Evolutionary conservation across 1,140 invertebrate genomes (phyloP).

Genomic region (Caenorhabditis latens): DNA sequence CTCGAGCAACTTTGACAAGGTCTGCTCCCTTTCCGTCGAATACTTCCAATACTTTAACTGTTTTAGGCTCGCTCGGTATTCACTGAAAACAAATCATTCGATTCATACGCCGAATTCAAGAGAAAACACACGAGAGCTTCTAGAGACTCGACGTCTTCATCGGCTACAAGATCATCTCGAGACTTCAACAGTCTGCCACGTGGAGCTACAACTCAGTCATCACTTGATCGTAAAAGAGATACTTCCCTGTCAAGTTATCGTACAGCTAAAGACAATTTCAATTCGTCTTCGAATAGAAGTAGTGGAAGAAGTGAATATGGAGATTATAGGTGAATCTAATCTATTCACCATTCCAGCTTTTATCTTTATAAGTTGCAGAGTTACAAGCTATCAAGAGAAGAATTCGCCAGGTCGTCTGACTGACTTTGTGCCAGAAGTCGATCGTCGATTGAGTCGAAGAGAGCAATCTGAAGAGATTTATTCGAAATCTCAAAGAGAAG

Average conservation of each 20-base stretch:
- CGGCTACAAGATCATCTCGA: constrained; percentile 9
- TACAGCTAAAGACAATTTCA: constrained; percentile 48
- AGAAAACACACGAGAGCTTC: constrained; percentile 47
- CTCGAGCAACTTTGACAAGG: constrained; percentile 49
- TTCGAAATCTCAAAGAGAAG: constrained; percentile 41
- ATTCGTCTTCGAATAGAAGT: constrained; percentile 45
- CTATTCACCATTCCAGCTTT: background rate
- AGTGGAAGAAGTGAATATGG: constrained; percentile 53
- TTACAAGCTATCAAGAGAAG: constrained; percentile 65
- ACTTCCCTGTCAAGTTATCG: constrained; percentile 41
- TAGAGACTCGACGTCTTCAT: background rate
- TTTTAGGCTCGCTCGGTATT: constrained; percentile 59
- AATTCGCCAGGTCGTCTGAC: constrained; percentile 65
- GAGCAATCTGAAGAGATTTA: constrained; percentile 41
- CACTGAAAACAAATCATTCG: constrained; percentile 58
- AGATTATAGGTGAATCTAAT: constrained; percentile 10
- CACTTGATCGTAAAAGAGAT: constrained; percentile 55
- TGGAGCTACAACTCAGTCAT: constrained; percentile 24
- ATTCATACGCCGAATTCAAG: constrained; percentile 63
- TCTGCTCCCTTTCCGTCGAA: background rate
- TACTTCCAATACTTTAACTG: background rate
- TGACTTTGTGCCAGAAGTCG: constrained; percentile 68
- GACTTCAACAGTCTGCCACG: constrained; percentile 62
- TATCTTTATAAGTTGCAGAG: constrained; percentile 22
- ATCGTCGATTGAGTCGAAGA: constrained; percentile 55